Evolutionary conservation across 2,888 invertebrate species (phyloP).

Genomic region (Aphidius colemani): DNA sequence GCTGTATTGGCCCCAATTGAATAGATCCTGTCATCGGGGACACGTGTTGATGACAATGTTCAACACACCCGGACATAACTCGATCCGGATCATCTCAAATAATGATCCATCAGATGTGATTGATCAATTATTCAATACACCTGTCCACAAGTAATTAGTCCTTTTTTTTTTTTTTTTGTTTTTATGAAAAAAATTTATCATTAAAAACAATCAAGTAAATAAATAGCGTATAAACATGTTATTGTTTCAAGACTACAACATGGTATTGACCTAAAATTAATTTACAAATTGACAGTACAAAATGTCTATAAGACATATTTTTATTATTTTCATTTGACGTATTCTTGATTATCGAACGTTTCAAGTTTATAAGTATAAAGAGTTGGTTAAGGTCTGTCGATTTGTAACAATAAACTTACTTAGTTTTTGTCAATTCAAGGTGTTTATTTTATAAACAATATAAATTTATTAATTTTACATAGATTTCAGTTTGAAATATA

Average conservation of each 20-base stretch:
- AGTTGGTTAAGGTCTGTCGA: constrained; percentile 30
- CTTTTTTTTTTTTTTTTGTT: constrained; percentile 10
- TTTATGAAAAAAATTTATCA: neutral
- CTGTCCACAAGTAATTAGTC: too few relatives aligned
- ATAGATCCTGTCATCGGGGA: constrained; percentile 53
- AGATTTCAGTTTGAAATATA: constrained; percentile 1
- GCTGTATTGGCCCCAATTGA: constrained; percentile 44
- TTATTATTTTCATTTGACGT: neutral
- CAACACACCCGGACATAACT: constrained; percentile 50
- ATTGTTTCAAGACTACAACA: neutral
- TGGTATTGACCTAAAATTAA: neutral
- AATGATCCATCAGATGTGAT: constrained; percentile 12
- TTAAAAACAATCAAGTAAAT: neutral
- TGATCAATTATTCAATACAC: too few relatives aligned
- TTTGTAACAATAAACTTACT: neutral
- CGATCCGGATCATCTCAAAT: constrained; percentile 38
- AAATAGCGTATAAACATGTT: too few relatives aligned
- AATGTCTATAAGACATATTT: too few relatives aligned
- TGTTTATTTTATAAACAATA: neutral
- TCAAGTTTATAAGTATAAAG: constrained; percentile 25
- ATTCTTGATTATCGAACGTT: constrained; percentile 16
- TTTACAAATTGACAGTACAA: too few relatives aligned
- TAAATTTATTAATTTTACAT: neutral
- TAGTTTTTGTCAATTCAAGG: constrained; percentile 17
- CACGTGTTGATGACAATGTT: constrained; percentile 31